A percentile compares a stretch with the other conserved stretches of the same genome.
Conservation (phyloP, 1,140 invertebrate genomes). For the Artemia franciscana region DNA sequence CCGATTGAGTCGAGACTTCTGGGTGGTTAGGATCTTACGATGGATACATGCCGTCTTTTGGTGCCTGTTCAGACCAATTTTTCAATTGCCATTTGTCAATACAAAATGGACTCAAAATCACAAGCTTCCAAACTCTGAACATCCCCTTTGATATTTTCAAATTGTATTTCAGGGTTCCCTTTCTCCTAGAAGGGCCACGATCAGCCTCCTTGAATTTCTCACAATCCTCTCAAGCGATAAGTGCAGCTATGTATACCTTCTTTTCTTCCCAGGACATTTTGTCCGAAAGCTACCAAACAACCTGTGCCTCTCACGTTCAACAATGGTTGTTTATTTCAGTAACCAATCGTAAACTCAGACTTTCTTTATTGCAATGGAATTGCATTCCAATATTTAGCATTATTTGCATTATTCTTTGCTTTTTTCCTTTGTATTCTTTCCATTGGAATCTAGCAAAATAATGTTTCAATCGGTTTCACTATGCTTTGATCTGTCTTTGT, state of each 20-base stretch:
- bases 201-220: not conserved
- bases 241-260: not conserved
- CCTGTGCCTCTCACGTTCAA: not conserved
- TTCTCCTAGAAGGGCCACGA: not conserved
- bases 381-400: not conserved
- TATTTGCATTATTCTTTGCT: not conserved
- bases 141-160: constrained; percentile 8
- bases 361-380: not conserved
- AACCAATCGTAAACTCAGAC: not conserved
- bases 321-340: too few species aligned
- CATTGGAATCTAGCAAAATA: not conserved
- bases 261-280: not conserved
- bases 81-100: constrained; percentile 13
- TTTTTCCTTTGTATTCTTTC: not conserved
- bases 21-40: too few species aligned
- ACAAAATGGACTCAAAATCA: constrained; percentile 17
- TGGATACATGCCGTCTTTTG: constrained; percentile 1
- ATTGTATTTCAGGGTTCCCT: not conserved
- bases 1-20: too few species aligned
- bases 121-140: constrained; percentile 16
- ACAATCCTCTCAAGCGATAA: not conserved
- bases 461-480: not conserved
- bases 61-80: not conserved
- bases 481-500: not conserved
- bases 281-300: not conserved